phyloP scores from a whole-genome alignment of 2,888 invertebrate genomes.

The Smittia aterrima region DNA sequence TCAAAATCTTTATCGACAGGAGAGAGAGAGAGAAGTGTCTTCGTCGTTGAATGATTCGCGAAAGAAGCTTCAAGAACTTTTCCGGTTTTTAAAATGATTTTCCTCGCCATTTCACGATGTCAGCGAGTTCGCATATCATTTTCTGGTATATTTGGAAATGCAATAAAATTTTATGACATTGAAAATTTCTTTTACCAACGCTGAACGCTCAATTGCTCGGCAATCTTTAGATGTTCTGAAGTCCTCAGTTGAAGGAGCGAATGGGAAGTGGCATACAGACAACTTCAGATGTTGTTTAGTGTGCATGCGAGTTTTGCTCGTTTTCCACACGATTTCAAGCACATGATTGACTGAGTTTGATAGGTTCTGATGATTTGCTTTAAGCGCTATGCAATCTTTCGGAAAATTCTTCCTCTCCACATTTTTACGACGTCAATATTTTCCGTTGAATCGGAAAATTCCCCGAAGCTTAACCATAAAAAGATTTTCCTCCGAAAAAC shows the following conservation, averaged over 20 bases:
- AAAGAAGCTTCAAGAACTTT: background rate
- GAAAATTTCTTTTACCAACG: background rate
- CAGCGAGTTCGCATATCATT: background rate
- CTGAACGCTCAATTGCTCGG: background rate
- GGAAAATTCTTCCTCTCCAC: background rate
- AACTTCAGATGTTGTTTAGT: background rate
- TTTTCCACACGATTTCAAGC: conserved; percentile 25
- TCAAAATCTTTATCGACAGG: background rate
- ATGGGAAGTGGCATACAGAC: background rate
- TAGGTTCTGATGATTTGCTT: background rate
- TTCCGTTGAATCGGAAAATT: too few species aligned
- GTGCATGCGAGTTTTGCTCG: background rate
- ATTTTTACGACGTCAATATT: background rate
- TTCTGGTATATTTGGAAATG: background rate
- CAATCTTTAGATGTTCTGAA: background rate
- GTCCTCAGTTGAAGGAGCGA: background rate
- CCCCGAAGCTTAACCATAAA: too few species aligned
- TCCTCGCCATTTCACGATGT: background rate
- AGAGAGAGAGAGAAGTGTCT: background rate
- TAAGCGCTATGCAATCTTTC: background rate
- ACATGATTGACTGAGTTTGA: conserved; percentile 29
- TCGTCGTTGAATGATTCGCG: background rate
- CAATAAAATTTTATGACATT: conserved; percentile 18
- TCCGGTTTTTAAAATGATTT: too few species aligned
- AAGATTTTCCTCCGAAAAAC: too few species aligned